Evolutionary conservation across 2,888 invertebrate species (phyloP).

Genomic region (Bellardia pandia): DNA sequence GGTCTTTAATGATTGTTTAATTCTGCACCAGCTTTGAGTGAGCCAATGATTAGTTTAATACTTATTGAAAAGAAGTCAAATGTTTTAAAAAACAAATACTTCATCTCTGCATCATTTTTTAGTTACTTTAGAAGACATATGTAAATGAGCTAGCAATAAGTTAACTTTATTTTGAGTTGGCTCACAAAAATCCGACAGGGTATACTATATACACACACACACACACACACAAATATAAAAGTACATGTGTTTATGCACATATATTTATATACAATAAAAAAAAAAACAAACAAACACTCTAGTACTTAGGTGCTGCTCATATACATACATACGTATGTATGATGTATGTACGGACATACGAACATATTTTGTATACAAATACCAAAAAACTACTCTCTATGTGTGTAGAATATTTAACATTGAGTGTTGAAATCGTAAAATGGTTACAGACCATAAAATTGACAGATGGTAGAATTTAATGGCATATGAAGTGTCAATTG

Average conservation of each 20-base stretch:
- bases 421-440: constrained; percentile 71
- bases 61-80: no score
- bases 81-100: no score
- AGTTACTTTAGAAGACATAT: no score
- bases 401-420: constrained; percentile 53
- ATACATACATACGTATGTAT: background rate
- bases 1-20: no score
- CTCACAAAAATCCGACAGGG: no score
- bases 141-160: no score
- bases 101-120: no score
- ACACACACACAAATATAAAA: background rate
- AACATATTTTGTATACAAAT: background rate
- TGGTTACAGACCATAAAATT: constrained; percentile 72
- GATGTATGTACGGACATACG: no score
- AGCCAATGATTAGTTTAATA: no score
- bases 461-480: constrained; percentile 72
- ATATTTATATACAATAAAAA: background rate
- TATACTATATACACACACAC: no score
- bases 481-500: constrained; percentile 72
- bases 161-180: no score
- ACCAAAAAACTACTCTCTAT: background rate
- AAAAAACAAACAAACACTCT: background rate
- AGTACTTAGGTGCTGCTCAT: background rate
- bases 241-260: background rate
- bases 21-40: no score